phyloP scores from a whole-genome alignment of 2,797 vertebrate genomes.

The Schizopygopsis pylzovi region DNA sequence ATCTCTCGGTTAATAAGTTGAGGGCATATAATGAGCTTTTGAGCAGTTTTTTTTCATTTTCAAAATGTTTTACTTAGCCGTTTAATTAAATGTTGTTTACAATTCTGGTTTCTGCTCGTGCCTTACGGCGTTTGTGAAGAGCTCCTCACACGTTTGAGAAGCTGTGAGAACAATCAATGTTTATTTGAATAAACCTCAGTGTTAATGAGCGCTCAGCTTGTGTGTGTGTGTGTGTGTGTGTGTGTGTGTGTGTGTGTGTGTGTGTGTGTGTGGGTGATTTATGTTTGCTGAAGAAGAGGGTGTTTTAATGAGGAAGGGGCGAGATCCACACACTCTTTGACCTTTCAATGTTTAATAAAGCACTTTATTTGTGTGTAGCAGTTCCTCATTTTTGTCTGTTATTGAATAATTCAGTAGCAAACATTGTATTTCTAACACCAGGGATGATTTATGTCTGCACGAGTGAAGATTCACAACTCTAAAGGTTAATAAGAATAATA shows the following conservation, averaged over 20 bases:
- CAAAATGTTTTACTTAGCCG: slow-evolving; percentile 11
- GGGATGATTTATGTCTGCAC: not conserved
- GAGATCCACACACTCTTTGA: slow-evolving; percentile 16
- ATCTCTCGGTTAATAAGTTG: slow-evolving; percentile 20
- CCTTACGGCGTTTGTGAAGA: slow-evolving; percentile 22
- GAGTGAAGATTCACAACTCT: not conserved
- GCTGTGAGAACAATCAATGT: not conserved
- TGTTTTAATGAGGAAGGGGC: slow-evolving; percentile 19
- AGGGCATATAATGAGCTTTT: slow-evolving; percentile 30
- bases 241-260: not conserved
- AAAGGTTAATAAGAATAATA: not conserved
- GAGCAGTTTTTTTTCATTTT: slow-evolving; percentile 16
- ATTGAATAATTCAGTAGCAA: slow-evolving; percentile 13
- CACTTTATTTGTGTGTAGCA: slow-evolving; percentile 67
- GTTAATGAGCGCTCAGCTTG: slow-evolving; percentile 31
- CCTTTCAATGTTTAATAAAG: slow-evolving; percentile 70
- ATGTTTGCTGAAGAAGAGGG: slow-evolving; percentile 11
- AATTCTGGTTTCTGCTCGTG: slow-evolving; percentile 8
- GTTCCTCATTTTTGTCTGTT: not conserved
- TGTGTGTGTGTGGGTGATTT: no score
- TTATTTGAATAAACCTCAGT: slow-evolving; percentile 33
- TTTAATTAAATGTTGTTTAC: slow-evolving; percentile 42
- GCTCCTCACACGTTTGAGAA: slow-evolving; percentile 4
- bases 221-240: not conserved
- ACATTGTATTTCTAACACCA: not conserved